Percentiles rank a stretch among this genome's conserved stretches.
Evolutionary conservation across 2,888 invertebrate species (phyloP).

Genomic region (Agriopis marginaria): DNA sequence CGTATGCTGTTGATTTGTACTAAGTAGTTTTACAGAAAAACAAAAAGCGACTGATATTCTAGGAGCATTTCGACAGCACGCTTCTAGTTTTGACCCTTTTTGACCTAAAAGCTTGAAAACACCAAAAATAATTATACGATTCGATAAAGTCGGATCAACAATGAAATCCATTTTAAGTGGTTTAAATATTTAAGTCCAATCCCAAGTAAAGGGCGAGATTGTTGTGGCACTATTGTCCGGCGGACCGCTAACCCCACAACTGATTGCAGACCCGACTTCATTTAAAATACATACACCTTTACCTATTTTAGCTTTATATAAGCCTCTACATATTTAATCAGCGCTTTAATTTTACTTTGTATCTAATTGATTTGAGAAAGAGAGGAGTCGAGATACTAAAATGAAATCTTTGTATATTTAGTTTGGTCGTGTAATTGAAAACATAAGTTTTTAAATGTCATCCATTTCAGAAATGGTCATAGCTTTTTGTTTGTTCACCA

Average conservation of each 20-base stretch:
- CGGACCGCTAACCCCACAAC: conserved; percentile 75
- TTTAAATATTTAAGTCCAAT: conserved; percentile 85
- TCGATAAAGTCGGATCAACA: conserved; percentile 69
- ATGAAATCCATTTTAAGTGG: conserved; percentile 83
- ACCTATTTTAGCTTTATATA: conserved; percentile 62
- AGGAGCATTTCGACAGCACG: neutral
- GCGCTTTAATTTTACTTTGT: conserved; percentile 39
- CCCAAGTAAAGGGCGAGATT: conserved; percentile 83
- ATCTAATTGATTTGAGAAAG: conserved; percentile 27
- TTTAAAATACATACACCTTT: conserved; percentile 77
- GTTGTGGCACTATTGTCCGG: conserved; percentile 82
- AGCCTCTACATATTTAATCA: conserved; percentile 43
- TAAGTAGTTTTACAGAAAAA: neutral
- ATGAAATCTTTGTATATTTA: neutral
- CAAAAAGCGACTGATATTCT: neutral
- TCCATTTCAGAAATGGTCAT: conserved; percentile 16
- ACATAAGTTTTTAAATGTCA: neutral
- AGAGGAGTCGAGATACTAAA: neutral
- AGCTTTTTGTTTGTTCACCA: neutral
- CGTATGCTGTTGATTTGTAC: neutral
- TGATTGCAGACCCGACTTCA: conserved; percentile 82
- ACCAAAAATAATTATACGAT: conserved; percentile 61
- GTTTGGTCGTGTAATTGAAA: neutral
- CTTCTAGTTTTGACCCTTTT: neutral
- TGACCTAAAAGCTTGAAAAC: neutral